Conservation (phyloP, 23 tunicate species). For the Phallusia fumigata region DNA sequence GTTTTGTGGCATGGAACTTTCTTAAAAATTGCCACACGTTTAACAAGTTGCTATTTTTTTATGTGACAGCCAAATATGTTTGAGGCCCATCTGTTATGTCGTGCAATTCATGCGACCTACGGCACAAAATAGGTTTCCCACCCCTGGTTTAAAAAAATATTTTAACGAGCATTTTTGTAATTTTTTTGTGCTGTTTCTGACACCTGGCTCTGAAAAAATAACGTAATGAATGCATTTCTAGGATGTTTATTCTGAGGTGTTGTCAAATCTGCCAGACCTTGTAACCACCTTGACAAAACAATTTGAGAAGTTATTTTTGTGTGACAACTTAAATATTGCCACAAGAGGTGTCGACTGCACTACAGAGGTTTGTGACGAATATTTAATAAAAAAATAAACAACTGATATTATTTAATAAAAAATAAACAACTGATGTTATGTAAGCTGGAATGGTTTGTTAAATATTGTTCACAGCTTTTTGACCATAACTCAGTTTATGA, state of each 20-base stretch:
- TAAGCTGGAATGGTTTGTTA: not conserved
- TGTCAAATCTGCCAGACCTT: constrained; percentile 26
- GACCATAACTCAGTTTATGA: not conserved
- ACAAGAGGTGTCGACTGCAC: constrained; percentile 39
- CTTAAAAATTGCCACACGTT: too few species aligned
- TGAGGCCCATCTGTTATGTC: too few species aligned
- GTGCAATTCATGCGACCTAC: too few species aligned
- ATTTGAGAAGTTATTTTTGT: constrained; percentile 27
- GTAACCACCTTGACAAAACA: constrained; percentile 38
- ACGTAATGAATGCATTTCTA: constrained; percentile 8
- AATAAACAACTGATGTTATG: not conserved
- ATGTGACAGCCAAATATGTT: not conserved
- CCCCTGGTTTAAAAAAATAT: too few species aligned
- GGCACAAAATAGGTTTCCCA: too few species aligned
- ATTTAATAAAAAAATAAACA: too few species aligned
- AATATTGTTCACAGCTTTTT: not conserved
- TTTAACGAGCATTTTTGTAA: too few species aligned
- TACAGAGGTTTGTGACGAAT: constrained; percentile 23
- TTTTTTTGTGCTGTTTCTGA: too few species aligned
- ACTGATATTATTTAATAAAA: not conserved
- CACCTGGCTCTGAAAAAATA: too few species aligned
- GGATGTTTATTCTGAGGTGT: constrained; percentile 28
- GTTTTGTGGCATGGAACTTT: too few species aligned
- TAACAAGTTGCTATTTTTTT: too few species aligned
- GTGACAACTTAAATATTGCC: not conserved